These are phyloP conservation scores for Phortica okadai DNA, from an alignment of 2,888 invertebrate genomes.

Conservation along the genomic window DNA sequence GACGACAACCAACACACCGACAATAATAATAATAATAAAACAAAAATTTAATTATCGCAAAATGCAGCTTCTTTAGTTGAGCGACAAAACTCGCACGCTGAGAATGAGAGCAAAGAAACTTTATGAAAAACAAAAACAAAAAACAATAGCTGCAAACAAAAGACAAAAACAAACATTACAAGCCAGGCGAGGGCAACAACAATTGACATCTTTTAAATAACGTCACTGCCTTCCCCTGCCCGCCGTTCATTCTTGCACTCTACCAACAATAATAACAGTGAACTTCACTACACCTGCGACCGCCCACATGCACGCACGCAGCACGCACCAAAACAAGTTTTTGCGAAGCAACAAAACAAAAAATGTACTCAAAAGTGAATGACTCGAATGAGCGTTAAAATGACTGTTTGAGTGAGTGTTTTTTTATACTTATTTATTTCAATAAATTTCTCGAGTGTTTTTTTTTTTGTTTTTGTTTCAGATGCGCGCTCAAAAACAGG, in stretches of 20 bases:
- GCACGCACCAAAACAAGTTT: neutral
- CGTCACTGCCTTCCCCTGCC: too few relatives aligned
- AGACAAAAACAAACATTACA: neutral
- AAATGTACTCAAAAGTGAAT: too few relatives aligned
- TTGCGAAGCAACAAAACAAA: too few relatives aligned
- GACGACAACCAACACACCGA: neutral
- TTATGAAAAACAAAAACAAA: neutral
- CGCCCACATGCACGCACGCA: neutral
- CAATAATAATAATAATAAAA: neutral
- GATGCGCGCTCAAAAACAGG: conserved; percentile 5
- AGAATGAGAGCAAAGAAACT: conserved; percentile 24
- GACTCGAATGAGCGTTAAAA: neutral
- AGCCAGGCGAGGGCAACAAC: neutral
- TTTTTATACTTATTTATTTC: too few relatives aligned
- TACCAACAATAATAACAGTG: too few relatives aligned
- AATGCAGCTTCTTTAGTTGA: too few relatives aligned
- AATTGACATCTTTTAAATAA: too few relatives aligned
- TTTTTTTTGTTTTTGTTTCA: neutral
- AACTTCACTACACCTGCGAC: neutral
- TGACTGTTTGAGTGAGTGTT: too few relatives aligned
- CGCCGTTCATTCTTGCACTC: too few relatives aligned
- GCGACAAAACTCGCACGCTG: neutral
- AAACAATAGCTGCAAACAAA: conserved; percentile 1
- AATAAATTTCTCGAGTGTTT: too few relatives aligned
- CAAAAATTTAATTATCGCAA: neutral